phyloP scores from a whole-genome alignment of 2,113 vertebrate species.

The Perca flavescens region DNA sequence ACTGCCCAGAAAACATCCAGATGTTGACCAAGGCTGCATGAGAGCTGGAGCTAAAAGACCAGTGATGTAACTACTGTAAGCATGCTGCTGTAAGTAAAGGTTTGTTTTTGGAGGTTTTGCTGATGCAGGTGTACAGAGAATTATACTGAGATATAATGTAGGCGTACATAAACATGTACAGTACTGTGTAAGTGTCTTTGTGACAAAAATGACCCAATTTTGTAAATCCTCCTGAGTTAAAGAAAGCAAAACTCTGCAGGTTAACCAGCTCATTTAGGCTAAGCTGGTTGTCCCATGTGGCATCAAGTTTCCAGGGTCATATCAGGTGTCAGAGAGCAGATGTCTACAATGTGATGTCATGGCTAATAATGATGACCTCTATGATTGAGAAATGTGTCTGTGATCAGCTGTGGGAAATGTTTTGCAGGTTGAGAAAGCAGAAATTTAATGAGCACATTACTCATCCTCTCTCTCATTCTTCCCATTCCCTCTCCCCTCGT shows the following conservation, averaged over 20 bases:
- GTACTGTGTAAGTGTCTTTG: not conserved
- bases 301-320: not conserved
- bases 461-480: slow-evolving; percentile 22
- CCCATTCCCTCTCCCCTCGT: slow-evolving; percentile 25
- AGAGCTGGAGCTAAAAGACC: slow-evolving; percentile 1
- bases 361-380: slow-evolving; percentile 32
- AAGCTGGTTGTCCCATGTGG: slow-evolving; percentile 5
- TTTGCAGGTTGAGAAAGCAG: slow-evolving; percentile 54
- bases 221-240: slow-evolving; percentile 1
- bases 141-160: not conserved
- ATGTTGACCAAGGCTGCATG: not conserved
- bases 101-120: slow-evolving; percentile 18
- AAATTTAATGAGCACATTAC: slow-evolving; percentile 54
- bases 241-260: slow-evolving; percentile 12
- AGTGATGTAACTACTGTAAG: not conserved
- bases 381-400: slow-evolving; percentile 4
- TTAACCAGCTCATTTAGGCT: not conserved
- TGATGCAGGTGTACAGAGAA: slow-evolving; percentile 25
- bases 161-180: slow-evolving; percentile 8
- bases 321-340: slow-evolving; percentile 25
- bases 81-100: slow-evolving; percentile 15
- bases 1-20: not conserved
- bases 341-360: slow-evolving; percentile 45
- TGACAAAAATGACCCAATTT: not conserved
- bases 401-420: slow-evolving; percentile 42